A percentile compares a stretch with the other conserved stretches of the same genome.
These are phyloP conservation scores for Dicrostonyx torquatus DNA, from an alignment of 2,797 vertebrate genomes.

Conservation along the genomic window DNA sequence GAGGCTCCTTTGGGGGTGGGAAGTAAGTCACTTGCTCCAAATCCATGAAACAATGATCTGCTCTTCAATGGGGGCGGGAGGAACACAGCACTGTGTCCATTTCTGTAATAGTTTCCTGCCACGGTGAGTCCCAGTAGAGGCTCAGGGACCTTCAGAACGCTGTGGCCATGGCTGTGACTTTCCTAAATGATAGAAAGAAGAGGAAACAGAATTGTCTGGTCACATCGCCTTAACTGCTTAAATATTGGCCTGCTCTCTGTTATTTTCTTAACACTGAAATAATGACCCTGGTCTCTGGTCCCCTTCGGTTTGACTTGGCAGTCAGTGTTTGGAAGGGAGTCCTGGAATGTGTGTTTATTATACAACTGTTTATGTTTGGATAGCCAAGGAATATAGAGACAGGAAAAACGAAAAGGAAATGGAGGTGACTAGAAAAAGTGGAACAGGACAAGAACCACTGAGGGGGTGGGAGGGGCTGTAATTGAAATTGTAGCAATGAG, in stretches of 20 bases:
- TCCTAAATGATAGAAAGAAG: background rate
- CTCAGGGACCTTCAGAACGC: background rate
- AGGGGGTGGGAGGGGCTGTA: background rate
- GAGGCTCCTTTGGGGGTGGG: background rate
- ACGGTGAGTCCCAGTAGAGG: background rate
- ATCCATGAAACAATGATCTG: background rate
- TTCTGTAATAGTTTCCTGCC: background rate
- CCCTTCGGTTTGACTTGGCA: slow-evolving; percentile 28
- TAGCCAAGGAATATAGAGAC: background rate
- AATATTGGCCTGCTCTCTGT: background rate
- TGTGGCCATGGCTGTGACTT: background rate
- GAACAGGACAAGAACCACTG: background rate
- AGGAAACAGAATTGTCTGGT: background rate
- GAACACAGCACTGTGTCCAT: background rate
- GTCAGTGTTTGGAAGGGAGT: slow-evolving; percentile 5
- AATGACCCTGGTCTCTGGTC: slow-evolving; percentile 32
- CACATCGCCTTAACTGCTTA: background rate
- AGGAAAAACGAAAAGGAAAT: slow-evolving; percentile 12
- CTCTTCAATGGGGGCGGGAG: background rate
- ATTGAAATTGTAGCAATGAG: slow-evolving; percentile 15
- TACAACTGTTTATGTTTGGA: slow-evolving; percentile 24
- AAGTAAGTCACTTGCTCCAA: background rate
- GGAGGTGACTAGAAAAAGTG: background rate
- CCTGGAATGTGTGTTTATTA: background rate
- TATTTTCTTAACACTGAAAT: slow-evolving; percentile 39